Evolutionary conservation across 2,888 invertebrate genomes (phyloP), one percentile per base, ranked within the genome.

Genomic region (Enchytraeus crypticus): DNA sequence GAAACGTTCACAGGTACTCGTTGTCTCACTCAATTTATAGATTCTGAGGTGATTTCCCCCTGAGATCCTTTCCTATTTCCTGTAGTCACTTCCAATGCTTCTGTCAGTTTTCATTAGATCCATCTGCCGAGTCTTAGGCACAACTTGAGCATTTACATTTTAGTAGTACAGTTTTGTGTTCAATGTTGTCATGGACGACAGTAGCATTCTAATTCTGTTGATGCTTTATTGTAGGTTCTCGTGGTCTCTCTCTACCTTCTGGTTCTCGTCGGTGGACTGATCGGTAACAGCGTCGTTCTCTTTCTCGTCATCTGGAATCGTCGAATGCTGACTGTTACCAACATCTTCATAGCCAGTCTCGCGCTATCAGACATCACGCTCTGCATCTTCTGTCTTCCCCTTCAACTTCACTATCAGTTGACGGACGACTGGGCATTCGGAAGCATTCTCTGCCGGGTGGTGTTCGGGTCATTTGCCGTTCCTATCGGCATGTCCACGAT

Each of bases 381-480:
- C 59, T 76, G 77, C 64, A 69, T 71, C 18, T 77, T 76, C 65
- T 74, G 75, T 59, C 66, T 76, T 5, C 77, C 77, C 51, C 67
- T 78, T 70, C 76, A 76, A 61, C 71, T 77, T n/a, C 72, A 75
- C 64, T 76, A 77, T 63, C 73, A 74, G 61, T 64, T 77, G 23
- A 75, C 70, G 5, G 71, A 74, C 64, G 64, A 72, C 58, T 78
- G 78, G 78, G 66, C 71, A 32, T 76, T 78, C 62, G 77, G 78
- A 3, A 61, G 68, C 5, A 61, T 70, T 5, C 62, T 78, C 64
- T 78, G 78, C 62, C 70, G 69, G 51, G 70, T 74, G 5, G 69
- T 75, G 51, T 73, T 73, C 69, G 71, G 77, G 0, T 73, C 75
- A 0, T 78, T 75, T 60, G 76, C 74, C 21, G 71, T 78, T 47